These are phyloP conservation scores for Eriosoma lanigerum DNA, from an alignment of 1,140 invertebrate genomes.

Conservation along the genomic window DNA sequence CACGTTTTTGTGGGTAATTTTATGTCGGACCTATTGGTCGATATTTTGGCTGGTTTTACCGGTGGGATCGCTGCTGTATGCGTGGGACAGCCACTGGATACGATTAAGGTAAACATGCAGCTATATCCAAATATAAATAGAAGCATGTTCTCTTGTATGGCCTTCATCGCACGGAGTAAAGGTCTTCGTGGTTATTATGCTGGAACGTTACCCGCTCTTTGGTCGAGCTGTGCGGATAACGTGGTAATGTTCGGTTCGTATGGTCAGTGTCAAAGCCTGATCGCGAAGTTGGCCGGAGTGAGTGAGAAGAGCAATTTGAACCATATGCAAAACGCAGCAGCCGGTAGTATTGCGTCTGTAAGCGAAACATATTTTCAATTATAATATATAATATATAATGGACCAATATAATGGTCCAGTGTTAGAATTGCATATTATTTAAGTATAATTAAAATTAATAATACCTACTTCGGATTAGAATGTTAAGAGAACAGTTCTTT, in stretches of 20 bases:
- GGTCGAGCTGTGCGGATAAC: conserved; percentile 96
- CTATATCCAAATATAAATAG: conserved; percentile 90
- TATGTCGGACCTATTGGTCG: too few species aligned
- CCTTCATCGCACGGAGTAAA: conserved; percentile 72
- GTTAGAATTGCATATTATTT: too few species aligned
- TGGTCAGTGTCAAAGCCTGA: conserved; percentile 80
- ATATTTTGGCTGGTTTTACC: conserved; percentile 59
- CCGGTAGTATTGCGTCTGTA: not conserved
- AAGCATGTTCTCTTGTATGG: conserved; percentile 82
- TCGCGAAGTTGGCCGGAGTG: not conserved
- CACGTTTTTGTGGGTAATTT: too few species aligned
- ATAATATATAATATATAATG: too few species aligned
- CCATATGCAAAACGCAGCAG: not conserved
- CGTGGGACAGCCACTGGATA: conserved; percentile 96
- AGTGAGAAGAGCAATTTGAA: not conserved
- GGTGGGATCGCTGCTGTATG: conserved; percentile 90
- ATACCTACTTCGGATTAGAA: too few species aligned
- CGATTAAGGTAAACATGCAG: conserved; percentile 98
- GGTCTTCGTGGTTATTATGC: conserved; percentile 88
- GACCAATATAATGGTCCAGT: too few species aligned
- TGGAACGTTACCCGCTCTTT: conserved; percentile 87
- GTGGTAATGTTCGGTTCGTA: conserved; percentile 96
- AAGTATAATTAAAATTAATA: too few species aligned
- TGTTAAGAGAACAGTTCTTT: too few species aligned
- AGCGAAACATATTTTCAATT: too few species aligned